phyloP scores from a whole-genome alignment of 2,113 vertebrate species.

The Turdus rufiventris region DNA sequence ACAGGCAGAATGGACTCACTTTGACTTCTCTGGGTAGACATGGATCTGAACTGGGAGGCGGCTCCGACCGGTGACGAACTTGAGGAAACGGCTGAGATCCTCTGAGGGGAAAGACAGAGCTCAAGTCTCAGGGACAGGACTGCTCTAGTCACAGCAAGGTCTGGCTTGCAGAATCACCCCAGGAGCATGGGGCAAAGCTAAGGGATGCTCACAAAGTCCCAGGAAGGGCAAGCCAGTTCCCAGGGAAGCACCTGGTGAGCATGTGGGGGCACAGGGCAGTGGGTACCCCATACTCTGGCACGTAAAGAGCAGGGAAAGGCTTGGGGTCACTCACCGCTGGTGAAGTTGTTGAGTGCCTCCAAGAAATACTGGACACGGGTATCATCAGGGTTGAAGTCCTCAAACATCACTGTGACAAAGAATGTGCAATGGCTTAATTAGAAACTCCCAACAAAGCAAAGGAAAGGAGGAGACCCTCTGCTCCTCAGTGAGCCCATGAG shows the following conservation, averaged over 20 bases:
- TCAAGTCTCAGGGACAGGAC: neutral
- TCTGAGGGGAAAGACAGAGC: conserved; percentile 70
- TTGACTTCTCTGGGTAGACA: conserved; percentile 84
- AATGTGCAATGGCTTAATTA: neutral
- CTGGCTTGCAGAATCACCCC: neutral
- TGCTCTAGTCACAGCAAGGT: rapidly evolving
- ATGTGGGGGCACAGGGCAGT: rapidly evolving
- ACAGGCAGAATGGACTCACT: conserved; percentile 63
- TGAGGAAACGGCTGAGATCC: conserved; percentile 94
- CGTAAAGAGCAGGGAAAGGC: neutral
- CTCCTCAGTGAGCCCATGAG: rapidly evolving
- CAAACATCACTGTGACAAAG: conserved; percentile 79
- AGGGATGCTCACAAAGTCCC: neutral
- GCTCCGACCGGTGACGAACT: conserved; percentile 93
- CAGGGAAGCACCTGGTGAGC: neutral
- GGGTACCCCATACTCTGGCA: neutral
- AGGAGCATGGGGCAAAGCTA: neutral
- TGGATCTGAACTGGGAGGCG: conserved; percentile 91
- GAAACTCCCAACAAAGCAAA: neutral
- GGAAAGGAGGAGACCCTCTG: neutral
- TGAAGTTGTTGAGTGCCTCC: conserved; percentile 93
- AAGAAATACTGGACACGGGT: conserved; percentile 82
- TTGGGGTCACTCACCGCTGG: conserved; percentile 79
- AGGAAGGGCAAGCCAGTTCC: neutral
- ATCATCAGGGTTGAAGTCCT: conserved; percentile 81